Conservation (phyloP, 2,797 vertebrate species). For the Chelmon rostratus region DNA sequence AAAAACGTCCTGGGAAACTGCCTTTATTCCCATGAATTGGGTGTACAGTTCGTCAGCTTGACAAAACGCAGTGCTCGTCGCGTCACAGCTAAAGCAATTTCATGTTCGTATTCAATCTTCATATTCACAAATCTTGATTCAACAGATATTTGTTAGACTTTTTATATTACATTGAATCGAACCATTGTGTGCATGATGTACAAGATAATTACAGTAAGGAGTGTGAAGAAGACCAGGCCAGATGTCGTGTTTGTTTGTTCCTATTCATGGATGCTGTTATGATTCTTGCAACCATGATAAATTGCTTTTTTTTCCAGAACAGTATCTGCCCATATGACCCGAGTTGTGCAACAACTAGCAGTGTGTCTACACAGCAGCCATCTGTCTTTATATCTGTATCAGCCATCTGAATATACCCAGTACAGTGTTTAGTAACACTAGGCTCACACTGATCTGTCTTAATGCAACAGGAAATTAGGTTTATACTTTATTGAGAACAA, state of each 20-base stretch:
- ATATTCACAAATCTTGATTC: background rate
- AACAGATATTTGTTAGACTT: background rate
- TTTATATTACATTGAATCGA: background rate
- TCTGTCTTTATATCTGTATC: conserved; percentile 10
- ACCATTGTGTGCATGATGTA: background rate
- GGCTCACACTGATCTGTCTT: background rate
- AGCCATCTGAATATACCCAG: conserved; percentile 1
- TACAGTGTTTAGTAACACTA: background rate
- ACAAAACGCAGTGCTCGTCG: background rate
- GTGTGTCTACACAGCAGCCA: background rate
- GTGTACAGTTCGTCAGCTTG: background rate
- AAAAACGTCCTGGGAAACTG: background rate
- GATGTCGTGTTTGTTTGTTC: background rate
- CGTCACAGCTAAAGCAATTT: background rate
- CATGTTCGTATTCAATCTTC: background rate
- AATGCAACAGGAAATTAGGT: background rate
- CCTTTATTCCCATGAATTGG: background rate
- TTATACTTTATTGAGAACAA: background rate
- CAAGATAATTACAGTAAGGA: background rate
- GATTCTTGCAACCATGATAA: background rate
- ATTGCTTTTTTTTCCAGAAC: background rate
- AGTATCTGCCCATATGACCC: background rate
- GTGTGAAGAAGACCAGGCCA: background rate
- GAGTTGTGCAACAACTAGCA: background rate
- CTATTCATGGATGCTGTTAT: background rate